Conservation (phyloP, 2,888 invertebrate genomes). For the Philopedon plagiatum region DNA sequence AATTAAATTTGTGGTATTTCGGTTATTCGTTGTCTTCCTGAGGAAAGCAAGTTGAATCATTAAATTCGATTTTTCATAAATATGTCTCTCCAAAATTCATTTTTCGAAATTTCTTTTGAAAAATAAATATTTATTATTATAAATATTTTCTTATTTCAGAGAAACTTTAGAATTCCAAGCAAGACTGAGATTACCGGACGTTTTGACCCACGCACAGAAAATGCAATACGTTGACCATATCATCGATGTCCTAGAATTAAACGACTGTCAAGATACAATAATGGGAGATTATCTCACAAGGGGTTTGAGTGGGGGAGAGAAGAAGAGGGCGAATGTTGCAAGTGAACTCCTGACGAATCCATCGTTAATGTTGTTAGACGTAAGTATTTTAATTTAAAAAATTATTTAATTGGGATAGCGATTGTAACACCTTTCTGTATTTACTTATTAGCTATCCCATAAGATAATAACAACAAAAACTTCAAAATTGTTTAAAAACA, state of each 20-base stretch:
- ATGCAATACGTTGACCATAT: conserved; percentile 84
- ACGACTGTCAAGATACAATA: conserved; percentile 82
- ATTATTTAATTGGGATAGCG: too few species aligned
- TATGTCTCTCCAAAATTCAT: too few species aligned
- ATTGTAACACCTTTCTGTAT: too few species aligned
- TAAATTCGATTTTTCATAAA: too few species aligned
- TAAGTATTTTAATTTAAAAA: conserved; percentile 74
- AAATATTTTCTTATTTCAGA: conserved; percentile 34
- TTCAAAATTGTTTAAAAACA: too few species aligned
- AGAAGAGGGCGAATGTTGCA: conserved; percentile 86
- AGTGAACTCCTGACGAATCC: conserved; percentile 88
- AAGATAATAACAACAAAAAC: too few species aligned
- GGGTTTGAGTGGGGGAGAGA: conserved; percentile 87
- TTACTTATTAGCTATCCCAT: too few species aligned
- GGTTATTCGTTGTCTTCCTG: too few species aligned
- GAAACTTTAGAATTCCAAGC: conserved; percentile 80
- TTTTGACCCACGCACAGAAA: conserved; percentile 79
- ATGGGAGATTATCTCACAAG: conserved; percentile 81
- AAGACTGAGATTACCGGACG: conserved; percentile 77
- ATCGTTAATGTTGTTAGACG: conserved; percentile 83
- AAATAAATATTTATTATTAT: too few species aligned
- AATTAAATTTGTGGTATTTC: too few species aligned
- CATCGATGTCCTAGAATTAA: conserved; percentile 81
- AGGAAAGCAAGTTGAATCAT: too few species aligned
- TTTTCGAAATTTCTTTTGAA: too few species aligned